Conservation (phyloP, 2,797 vertebrate species). For the Lithobates sylvaticus region DNA sequence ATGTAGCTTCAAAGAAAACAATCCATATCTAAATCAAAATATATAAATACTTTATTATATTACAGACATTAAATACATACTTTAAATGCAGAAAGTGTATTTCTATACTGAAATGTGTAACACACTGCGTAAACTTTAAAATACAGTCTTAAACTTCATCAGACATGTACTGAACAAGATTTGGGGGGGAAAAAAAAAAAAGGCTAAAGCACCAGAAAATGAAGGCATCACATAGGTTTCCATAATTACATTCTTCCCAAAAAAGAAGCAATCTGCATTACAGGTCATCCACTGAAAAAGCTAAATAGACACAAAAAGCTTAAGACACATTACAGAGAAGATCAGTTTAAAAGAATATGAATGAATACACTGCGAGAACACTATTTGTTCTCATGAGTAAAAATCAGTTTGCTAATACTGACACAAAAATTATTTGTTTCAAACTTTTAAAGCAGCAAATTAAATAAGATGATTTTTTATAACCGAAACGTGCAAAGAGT, state of each 20-base stretch:
- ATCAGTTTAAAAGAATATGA: neutral
- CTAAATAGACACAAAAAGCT: neutral
- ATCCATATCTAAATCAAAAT: constrained; percentile 39
- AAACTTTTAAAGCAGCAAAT: neutral
- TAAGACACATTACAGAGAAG: neutral
- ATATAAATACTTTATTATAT: constrained; percentile 63
- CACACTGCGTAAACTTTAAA: constrained; percentile 52
- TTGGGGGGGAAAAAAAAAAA: neutral
- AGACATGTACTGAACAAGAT: neutral
- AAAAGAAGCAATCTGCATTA: constrained; percentile 1
- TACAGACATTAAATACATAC: constrained; percentile 58
- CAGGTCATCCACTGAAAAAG: constrained; percentile 27
- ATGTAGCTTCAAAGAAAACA: neutral
- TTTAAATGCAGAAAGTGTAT: constrained; percentile 24
- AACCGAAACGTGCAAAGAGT: neutral
- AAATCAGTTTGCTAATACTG: constrained; percentile 51
- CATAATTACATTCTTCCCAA: neutral
- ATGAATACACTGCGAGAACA: neutral
- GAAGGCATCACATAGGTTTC: neutral
- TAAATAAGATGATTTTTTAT: neutral
- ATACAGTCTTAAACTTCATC: neutral
- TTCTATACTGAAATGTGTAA: constrained; percentile 49
- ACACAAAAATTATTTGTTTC: constrained; percentile 3
- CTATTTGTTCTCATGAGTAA: constrained; percentile 8
- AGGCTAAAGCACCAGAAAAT: neutral